Evolutionary conservation across 1,140 invertebrate species (phyloP).

Genomic region (Campoletis sonorensis): DNA sequence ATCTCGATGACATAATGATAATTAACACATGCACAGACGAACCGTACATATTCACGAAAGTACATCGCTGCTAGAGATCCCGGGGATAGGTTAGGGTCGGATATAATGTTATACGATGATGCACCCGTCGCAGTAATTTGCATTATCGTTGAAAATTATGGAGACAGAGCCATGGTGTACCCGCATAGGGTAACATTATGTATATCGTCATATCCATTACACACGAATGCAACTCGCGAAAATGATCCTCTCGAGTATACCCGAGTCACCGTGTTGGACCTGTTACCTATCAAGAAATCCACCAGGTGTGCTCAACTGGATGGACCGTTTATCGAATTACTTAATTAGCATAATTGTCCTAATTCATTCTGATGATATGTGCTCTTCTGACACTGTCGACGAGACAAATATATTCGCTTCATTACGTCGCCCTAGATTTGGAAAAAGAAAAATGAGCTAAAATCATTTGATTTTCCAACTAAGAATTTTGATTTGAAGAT

Average conservation of each 20-base stretch:
- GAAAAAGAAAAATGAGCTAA: no score
- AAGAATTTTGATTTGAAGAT: no score
- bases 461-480: no score
- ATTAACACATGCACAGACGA: constrained; percentile 7
- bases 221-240: constrained; percentile 34
- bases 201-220: constrained; percentile 34
- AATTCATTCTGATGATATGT: constrained; percentile 8
- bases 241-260: constrained; percentile 52
- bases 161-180: constrained; percentile 23
- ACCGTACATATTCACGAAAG: neutral
- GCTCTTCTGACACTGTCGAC: neutral
- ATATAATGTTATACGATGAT: constrained; percentile 47
- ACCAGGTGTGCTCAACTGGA: constrained; percentile 41
- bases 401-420: no score
- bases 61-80: neutral
- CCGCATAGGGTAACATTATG: constrained; percentile 27
- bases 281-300: constrained; percentile 34
- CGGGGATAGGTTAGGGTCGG: neutral
- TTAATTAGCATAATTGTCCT: constrained; percentile 37
- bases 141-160: constrained; percentile 52
- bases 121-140: constrained; percentile 43
- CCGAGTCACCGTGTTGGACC: neutral
- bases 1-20: constrained; percentile 28
- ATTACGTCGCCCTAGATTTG: no score
- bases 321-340: constrained; percentile 47